Conservation (phyloP, 2,797 vertebrate genomes). For the Spinus olivaceus region DNA sequence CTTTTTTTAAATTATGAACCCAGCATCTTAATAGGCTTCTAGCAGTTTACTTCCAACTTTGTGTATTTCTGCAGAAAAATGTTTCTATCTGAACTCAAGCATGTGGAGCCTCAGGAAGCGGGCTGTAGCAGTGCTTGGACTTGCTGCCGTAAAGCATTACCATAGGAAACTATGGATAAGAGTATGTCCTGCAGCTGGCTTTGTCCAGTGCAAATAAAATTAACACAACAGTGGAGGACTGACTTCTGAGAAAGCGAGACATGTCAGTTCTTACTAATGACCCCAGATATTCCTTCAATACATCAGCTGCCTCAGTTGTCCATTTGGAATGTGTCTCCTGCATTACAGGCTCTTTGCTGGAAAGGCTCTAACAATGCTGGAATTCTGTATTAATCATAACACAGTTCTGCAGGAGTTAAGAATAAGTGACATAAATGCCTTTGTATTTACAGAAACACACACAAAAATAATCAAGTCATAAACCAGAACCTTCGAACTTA, state of each 20-base stretch:
- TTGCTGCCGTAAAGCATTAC: not conserved
- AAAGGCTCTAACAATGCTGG: not conserved
- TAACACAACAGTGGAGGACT: not conserved
- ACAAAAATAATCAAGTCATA: not conserved
- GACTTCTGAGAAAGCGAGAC: not conserved
- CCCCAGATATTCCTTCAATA: not conserved
- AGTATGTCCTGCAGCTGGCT: not conserved
- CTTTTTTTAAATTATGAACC: not conserved
- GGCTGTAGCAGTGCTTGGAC: not conserved
- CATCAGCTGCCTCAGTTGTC: not conserved
- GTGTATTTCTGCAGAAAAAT: not conserved
- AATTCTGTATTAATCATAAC: fast-evolving
- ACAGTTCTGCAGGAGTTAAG: not conserved
- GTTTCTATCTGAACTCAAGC: not conserved
- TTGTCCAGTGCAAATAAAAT: not conserved
- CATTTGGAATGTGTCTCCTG: not conserved
- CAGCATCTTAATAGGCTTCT: not conserved
- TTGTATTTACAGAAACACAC: not conserved
- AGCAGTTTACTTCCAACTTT: not conserved
- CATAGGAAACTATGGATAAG: not conserved
- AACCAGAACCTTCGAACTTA: not conserved
- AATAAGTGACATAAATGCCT: not conserved
- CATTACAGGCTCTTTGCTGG: not conserved
- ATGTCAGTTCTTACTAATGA: fast-evolving
- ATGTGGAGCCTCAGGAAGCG: not conserved